These are phyloP conservation scores for Eufriesea mexicana DNA, from an alignment of 1,140 invertebrate genomes.

Conservation along the genomic window DNA sequence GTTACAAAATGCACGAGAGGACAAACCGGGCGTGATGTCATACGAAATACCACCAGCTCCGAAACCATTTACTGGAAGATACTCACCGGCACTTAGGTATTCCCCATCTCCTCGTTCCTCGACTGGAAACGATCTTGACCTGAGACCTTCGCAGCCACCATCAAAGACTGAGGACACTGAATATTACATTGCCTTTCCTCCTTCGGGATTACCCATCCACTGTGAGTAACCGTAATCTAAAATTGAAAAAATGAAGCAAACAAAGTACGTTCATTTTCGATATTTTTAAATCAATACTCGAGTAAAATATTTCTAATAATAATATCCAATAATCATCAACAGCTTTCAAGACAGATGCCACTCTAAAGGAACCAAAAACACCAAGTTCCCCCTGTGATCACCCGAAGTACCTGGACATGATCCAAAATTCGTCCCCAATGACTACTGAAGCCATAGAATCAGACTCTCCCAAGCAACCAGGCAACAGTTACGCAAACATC, in stretches of 20 bases:
- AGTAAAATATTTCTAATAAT: neutral
- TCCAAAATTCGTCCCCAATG: constrained; percentile 11
- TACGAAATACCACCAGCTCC: constrained; percentile 82
- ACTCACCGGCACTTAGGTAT: constrained; percentile 67
- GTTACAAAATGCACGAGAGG: constrained; percentile 73
- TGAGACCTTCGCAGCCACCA: constrained; percentile 59
- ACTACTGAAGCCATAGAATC: neutral
- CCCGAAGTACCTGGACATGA: constrained; percentile 46
- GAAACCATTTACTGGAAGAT: constrained; percentile 76
- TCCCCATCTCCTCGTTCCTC: constrained; percentile 66
- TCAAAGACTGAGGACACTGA: constrained; percentile 68
- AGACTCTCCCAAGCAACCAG: neutral
- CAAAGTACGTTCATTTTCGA: neutral
- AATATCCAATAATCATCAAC: neutral
- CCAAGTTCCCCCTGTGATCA: constrained; percentile 71
- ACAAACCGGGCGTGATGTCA: constrained; percentile 73
- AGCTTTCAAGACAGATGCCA: constrained; percentile 74
- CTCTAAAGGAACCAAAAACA: constrained; percentile 71
- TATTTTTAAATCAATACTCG: neutral
- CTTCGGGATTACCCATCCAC: constrained; percentile 81
- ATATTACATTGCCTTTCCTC: constrained; percentile 83
- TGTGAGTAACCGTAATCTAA: constrained; percentile 69
- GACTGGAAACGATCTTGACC: constrained; percentile 70
- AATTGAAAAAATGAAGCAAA: neutral
- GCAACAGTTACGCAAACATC: constrained; percentile 69